phyloP scores from a whole-genome alignment of 2,888 invertebrate species.

The Calameuta idolon region DNA sequence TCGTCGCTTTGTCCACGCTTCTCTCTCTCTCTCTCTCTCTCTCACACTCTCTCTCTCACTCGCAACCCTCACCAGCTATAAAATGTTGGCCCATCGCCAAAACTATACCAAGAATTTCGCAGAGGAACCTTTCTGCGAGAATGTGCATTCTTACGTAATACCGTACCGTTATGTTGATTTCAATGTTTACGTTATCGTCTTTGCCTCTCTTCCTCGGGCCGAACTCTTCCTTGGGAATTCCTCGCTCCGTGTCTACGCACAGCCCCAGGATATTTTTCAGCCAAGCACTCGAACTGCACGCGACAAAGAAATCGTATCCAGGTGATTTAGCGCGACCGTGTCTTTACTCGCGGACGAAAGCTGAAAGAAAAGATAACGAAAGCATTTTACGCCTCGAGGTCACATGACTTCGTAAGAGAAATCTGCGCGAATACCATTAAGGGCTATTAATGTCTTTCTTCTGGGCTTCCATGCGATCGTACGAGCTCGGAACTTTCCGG shows the following conservation, averaged over 20 bases:
- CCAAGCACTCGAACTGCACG: neutral
- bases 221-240: neutral
- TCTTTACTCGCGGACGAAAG: neutral
- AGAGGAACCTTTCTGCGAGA: neutral
- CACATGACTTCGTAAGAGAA: neutral
- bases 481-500: constrained; percentile 11
- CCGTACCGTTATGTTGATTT: neutral
- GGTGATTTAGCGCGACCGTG: neutral
- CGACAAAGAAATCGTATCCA: neutral
- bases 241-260: neutral
- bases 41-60: no score
- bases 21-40: neutral
- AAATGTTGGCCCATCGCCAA: constrained; percentile 20
- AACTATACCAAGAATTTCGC: constrained; percentile 19
- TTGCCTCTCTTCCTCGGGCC: neutral
- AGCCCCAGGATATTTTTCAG: no score
- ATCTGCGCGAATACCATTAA: neutral
- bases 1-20: constrained; percentile 6
- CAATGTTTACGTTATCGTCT: constrained; percentile 13
- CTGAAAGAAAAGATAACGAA: neutral
- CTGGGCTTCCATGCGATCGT: neutral
- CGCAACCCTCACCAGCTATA: constrained; percentile 1
- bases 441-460: neutral
- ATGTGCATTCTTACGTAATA: constrained; percentile 3
- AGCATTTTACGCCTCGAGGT: neutral